Base-by-base conservation (phyloP, 2,113 vertebrate genomes). In the Lasiurus borealis region DNA sequence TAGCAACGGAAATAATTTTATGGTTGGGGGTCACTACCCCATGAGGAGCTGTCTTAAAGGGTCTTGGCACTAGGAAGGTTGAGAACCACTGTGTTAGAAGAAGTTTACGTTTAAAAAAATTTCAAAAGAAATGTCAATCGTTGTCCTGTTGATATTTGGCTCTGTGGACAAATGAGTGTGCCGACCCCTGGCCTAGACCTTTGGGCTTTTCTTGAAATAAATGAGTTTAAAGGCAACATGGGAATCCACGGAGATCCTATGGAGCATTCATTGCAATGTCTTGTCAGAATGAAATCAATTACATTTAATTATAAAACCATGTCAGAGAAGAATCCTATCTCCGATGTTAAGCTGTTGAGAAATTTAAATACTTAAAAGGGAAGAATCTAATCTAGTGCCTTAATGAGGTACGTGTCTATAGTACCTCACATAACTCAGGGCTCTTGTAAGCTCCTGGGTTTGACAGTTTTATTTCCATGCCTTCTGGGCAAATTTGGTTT, bases 341-440 rank as follows among this genome's bases (percentile, higher is more conserved):
- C 27, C 62, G 16, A 68, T 80, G 78, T 96, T 80, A 27, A 80
- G 34, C 29, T 27, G 18, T n/a, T 36, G 31, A 80, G 31, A 90
- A 91, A 77, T 59, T 93, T 89, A 82, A 82, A 71, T 68, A 87
- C 62, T 78, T 76, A 64, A 89, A 84, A 80, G 25, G 19, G 90
- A 52, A 82, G 15, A 66, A 14, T 93, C 40, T 64, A 75, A 77
- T 50, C 59, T 89, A 19, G 54, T 75, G 29, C 8, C 8, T 66
- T 46, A 85, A 72, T 76, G 62, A 73, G 2, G 78, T 92, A 46
- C 82, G 1, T 57, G 15, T 85, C 44, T 52, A 2, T 5, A 21
- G n/a, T 46, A 46, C 50, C 64, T 25, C 59, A 66, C 21, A 29
- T 25, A 62, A 48, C 48, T 90, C 29, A 25, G 27, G 78, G 27